A percentile compares a stretch with the other conserved stretches of the same genome.
These are phyloP conservation scores for Rhagoletis zephyria DNA, from an alignment of 1,140 invertebrate species.

Conservation along the genomic window DNA sequence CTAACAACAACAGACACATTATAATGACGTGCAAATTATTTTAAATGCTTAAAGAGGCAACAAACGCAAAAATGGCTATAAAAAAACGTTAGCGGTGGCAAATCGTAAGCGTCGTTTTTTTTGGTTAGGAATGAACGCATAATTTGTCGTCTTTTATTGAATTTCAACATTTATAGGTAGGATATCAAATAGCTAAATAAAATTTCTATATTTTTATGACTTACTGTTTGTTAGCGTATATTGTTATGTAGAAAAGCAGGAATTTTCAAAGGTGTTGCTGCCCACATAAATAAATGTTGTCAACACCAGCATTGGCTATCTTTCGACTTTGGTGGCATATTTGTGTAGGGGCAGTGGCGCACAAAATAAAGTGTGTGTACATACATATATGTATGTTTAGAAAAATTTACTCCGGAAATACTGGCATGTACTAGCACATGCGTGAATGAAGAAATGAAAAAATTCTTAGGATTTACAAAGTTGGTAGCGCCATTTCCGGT, in stretches of 20 bases:
- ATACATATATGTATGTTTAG: neutral
- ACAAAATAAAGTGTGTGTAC: neutral
- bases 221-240: neutral
- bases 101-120: neutral
- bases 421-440: neutral
- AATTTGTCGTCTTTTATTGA: too few relatives aligned
- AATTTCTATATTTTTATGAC: neutral
- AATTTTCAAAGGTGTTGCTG: slow-evolving; percentile 15
- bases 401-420: neutral
- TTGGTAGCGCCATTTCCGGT: slow-evolving; percentile 33
- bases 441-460: neutral
- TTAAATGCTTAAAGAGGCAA: slow-evolving; percentile 5
- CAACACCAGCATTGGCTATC: neutral
- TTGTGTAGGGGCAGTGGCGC: neutral
- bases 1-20: neutral
- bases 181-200: neutral
- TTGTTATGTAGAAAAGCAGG: neutral
- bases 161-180: slow-evolving; percentile 15
- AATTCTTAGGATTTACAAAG: neutral
- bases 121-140: too few relatives aligned
- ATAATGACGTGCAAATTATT: slow-evolving; percentile 53
- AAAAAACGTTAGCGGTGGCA: neutral
- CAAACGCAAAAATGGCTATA: neutral
- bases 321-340: slow-evolving; percentile 26
- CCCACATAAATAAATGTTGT: slow-evolving; percentile 9